phyloP scores from a whole-genome alignment of 2,797 vertebrate genomes.

The Phaenicophaeus curvirostris region DNA sequence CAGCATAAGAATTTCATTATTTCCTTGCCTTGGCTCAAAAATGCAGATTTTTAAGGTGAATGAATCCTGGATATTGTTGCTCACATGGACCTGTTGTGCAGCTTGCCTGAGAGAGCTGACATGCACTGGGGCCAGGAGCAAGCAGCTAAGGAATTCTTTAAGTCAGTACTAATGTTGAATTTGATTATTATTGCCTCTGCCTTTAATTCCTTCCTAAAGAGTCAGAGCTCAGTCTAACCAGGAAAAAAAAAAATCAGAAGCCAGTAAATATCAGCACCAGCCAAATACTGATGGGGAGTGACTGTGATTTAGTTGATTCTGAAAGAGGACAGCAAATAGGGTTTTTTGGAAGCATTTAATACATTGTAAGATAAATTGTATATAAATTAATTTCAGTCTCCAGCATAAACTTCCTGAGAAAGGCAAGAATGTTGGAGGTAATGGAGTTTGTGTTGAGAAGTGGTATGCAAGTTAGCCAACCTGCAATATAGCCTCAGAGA shows the following conservation, averaged over 20 bases:
- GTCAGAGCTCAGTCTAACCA: not conserved
- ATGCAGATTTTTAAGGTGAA: not conserved
- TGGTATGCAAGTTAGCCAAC: not conserved
- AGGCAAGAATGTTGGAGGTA: not conserved
- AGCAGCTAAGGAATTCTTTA: not conserved
- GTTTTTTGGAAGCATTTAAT: not conserved
- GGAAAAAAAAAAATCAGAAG: not conserved
- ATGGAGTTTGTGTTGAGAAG: not conserved
- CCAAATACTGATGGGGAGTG: not conserved
- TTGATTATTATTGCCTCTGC: not conserved
- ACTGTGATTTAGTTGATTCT: not conserved
- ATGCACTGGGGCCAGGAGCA: not conserved
- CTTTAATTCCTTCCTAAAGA: not conserved
- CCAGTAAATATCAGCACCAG: not conserved
- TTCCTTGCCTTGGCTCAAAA: not conserved
- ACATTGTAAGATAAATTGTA: not conserved
- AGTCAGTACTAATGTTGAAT: not conserved
- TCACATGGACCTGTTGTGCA: not conserved
- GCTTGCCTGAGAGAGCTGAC: not conserved
- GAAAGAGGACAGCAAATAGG: not conserved
- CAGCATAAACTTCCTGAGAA: not conserved
- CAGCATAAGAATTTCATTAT: not conserved
- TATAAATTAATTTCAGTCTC: not conserved
- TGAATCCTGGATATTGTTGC: not conserved
- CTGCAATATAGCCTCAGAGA: not conserved